Conservation (phyloP, 37 sponge, comb jelly and placozoan genomes). For the Ianthella basta region DNA sequence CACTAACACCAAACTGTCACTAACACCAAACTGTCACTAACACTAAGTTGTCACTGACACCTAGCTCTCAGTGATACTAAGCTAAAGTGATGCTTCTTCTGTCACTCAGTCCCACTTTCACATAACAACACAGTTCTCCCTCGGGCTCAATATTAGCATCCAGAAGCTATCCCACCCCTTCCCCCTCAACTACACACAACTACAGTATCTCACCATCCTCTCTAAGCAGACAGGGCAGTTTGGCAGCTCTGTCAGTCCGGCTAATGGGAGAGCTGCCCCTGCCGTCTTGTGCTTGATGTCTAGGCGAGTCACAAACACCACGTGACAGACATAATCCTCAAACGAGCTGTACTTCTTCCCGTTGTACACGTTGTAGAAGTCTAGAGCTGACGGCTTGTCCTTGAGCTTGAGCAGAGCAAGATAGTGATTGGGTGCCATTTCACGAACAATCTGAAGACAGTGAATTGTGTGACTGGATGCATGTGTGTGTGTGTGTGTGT, state of each 20-base stretch:
- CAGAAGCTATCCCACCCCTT: too few relatives aligned
- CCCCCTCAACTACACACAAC: too few relatives aligned
- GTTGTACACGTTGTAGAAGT: slow-evolving; percentile 69
- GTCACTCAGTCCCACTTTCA: too few relatives aligned
- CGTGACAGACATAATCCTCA: slow-evolving; percentile 68
- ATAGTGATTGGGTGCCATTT: slow-evolving; percentile 90
- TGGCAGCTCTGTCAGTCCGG: slow-evolving; percentile 85
- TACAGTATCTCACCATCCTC: slow-evolving; percentile 74
- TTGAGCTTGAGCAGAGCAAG: slow-evolving; percentile 85
- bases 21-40: too few relatives aligned
- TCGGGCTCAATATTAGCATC: too few relatives aligned
- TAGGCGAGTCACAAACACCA: slow-evolving; percentile 64
- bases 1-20: too few relatives aligned
- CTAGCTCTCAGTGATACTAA: background rate
- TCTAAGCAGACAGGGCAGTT: slow-evolving; percentile 97
- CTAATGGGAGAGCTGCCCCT: slow-evolving; percentile 42
- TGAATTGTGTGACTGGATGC: slow-evolving; percentile 53
- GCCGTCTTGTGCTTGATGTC: slow-evolving; percentile 52
- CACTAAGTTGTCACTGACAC: too few relatives aligned
- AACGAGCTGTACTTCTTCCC: slow-evolving; percentile 71
- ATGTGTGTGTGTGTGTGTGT: background rate
- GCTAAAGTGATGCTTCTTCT: too few relatives aligned
- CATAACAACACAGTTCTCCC: too few relatives aligned
- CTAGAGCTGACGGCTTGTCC: slow-evolving; percentile 40
- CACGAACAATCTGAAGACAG: slow-evolving; percentile 80